These are phyloP conservation scores for Laticauda colubrina DNA, from an alignment of 2,113 vertebrate species.

Conservation along the genomic window DNA sequence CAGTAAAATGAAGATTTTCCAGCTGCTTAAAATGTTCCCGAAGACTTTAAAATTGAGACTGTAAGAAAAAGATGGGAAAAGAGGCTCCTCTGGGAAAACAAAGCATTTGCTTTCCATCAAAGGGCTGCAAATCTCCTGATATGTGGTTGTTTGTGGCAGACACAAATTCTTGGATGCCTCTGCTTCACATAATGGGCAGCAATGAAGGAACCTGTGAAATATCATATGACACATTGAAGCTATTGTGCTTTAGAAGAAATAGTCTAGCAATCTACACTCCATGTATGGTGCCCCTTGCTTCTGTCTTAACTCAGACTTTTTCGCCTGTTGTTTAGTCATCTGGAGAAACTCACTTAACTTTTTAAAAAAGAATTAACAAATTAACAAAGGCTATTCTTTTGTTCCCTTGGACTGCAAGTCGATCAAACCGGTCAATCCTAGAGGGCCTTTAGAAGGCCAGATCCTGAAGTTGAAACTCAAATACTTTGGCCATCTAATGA, in stretches of 20 bases:
- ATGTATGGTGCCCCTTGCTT: neutral
- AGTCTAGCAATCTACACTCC: neutral
- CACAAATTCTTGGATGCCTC: neutral
- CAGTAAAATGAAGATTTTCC: neutral
- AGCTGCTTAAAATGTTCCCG: neutral
- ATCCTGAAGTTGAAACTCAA: no score
- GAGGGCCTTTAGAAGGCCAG: no score
- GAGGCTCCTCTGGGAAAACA: neutral
- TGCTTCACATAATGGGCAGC: neutral
- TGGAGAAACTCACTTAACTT: neutral
- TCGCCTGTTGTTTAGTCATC: neutral
- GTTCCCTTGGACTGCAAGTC: no score
- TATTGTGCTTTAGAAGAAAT: neutral
- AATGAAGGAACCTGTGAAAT: neutral
- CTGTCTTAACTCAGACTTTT: neutral
- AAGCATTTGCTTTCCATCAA: neutral
- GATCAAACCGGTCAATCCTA: no score
- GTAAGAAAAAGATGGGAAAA: constrained; percentile 15
- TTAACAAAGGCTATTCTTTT: neutral
- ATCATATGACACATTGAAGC: neutral
- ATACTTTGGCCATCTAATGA: no score
- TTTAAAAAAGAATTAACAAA: neutral
- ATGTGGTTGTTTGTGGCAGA: neutral
- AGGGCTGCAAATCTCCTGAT: neutral
- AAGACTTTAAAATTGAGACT: neutral